Evolutionary conservation across 2,797 vertebrate species (phyloP), one percentile per base, ranked within the genome.

Genomic region (Gadopsis marmoratus): DNA sequence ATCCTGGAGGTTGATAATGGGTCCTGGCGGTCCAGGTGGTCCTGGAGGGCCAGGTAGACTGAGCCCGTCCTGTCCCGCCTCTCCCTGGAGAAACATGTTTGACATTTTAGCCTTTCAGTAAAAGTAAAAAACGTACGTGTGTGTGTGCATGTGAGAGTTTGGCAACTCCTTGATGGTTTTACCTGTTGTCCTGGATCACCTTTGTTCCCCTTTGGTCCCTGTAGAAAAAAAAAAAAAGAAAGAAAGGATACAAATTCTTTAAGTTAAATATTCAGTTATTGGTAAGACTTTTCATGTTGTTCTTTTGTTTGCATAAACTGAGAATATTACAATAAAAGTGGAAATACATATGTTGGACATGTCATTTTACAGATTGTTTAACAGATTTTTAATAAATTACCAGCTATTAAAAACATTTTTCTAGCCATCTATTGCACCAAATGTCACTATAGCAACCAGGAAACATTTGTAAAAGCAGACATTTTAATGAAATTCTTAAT

Each of bases 151-250:
- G 11, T 48, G 11, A 64, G 35, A 41, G 19, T 78, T 4, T 48
- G 50, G 2, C 3, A 1, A 17, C 2, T 17, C 0, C 0, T 5
- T 10, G 14, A 21, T 8, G 3, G 11, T 48, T 51, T 76, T 85
- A 99, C 98, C 98, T 96, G 97, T 83, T 84, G 91, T 89, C 98
- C 98, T 64, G 51, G 82, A 53, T 96, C 95, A 64, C 98, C 98
- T 82, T 92, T 96, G 70, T 92, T 93, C 63, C 98, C 98, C 85
- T 94, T 96, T 29, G 74, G 85, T 75, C 97, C 97, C 98, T 99
- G 88, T 2, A 73, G 67, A 84, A 71, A 37, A 90, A 26, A 26
- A 26, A 26, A 26, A 26, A 26, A 26, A 26, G 26, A 26, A 63
- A 79, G n/a, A 58, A 10, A 14, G 80, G 23, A 74, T 0, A 41